phyloP scores from a whole-genome alignment of 2,113 vertebrate species.

The Tauraco erythrolophus region DNA sequence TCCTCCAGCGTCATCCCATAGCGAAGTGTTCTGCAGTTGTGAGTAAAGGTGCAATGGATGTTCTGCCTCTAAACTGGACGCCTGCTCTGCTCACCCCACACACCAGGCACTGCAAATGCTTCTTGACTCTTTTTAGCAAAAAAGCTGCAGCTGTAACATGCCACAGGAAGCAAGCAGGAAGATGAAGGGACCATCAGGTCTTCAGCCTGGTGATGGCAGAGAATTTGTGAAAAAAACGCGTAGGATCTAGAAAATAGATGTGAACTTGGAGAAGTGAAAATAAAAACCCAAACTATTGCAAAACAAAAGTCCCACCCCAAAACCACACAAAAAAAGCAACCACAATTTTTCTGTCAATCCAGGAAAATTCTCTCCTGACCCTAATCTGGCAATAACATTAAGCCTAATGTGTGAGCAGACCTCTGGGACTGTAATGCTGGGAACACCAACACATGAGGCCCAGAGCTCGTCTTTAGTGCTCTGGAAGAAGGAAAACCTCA shows the following conservation, averaged over 20 bases:
- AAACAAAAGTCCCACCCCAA: not conserved
- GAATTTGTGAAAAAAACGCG: not conserved
- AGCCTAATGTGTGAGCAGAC: slow-evolving; percentile 28
- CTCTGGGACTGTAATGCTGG: not conserved
- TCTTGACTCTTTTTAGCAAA: not conserved
- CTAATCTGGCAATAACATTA: slow-evolving; percentile 35
- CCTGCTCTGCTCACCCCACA: not conserved
- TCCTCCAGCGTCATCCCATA: not conserved
- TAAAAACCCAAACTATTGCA: not conserved
- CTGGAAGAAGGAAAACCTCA: not conserved
- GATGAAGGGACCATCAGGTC: not conserved
- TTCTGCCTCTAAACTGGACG: not conserved
- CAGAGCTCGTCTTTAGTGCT: not conserved
- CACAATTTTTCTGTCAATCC: not conserved
- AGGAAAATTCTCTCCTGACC: slow-evolving; percentile 61
- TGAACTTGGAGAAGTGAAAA: not conserved
- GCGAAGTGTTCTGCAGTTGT: not conserved
- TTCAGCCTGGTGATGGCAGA: not conserved
- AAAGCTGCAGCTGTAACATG: not conserved
- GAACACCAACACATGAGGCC: not conserved
- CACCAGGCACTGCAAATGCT: not conserved
- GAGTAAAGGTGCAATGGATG: not conserved
- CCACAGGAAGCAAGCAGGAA: not conserved
- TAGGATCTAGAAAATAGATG: not conserved
- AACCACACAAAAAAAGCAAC: not conserved